Percentiles rank a stretch among this genome's conserved stretches.
phyloP scores from a whole-genome alignment of 2,113 vertebrate species.

The Alouatta palliata region DNA sequence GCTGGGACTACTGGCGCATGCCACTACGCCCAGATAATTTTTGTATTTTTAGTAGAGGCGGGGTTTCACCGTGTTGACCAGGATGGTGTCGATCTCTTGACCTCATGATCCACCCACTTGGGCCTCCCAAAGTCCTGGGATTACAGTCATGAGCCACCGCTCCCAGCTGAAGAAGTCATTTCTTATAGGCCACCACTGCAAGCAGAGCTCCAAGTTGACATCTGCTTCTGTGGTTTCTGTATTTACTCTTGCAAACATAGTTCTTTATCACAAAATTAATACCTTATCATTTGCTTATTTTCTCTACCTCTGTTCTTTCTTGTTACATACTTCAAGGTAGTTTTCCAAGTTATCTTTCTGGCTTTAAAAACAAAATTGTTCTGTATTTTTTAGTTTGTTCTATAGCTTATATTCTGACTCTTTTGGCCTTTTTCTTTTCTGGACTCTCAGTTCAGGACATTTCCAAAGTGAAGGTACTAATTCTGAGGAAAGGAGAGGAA shows the following conservation, averaged over 20 bases:
- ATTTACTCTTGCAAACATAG: not conserved
- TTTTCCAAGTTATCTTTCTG: constrained; percentile 11
- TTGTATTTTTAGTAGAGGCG: too few relatives aligned
- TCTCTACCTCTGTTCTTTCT: not conserved
- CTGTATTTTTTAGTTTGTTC: not conserved
- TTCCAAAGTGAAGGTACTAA: not conserved
- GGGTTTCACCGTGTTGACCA: too few relatives aligned
- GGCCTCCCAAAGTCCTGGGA: too few relatives aligned
- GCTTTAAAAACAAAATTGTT: not conserved
- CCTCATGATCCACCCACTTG: too few relatives aligned
- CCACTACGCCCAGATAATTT: too few relatives aligned
- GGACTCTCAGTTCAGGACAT: not conserved
- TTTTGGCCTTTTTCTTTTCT: not conserved
- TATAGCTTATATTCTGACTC: not conserved
- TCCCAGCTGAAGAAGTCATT: not conserved
- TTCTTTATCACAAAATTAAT: not conserved
- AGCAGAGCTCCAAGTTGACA: not conserved
- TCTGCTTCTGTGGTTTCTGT: not conserved
- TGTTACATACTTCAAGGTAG: not conserved
- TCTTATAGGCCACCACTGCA: not conserved
- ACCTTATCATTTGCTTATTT: not conserved
- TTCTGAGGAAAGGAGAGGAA: not conserved
- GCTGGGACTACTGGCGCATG: too few relatives aligned
- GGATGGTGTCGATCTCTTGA: too few relatives aligned
- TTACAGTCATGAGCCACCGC: too few relatives aligned